A percentile compares a stretch with the other conserved stretches of the same genome.
These are phyloP conservation scores for Gavia stellata DNA, from an alignment of 2,113 vertebrate species.

Conservation along the genomic window DNA sequence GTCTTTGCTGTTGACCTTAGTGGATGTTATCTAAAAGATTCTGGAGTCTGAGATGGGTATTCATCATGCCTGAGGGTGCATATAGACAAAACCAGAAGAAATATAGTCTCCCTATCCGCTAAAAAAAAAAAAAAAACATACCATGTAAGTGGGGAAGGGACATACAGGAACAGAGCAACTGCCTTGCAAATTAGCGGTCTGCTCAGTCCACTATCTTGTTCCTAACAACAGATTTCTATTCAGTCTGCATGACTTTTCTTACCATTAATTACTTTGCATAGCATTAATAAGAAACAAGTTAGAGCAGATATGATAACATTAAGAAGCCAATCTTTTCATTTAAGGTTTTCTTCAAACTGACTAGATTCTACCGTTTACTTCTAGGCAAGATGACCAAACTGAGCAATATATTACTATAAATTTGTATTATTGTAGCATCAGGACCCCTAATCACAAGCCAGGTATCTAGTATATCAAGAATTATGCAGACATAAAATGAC, in stretches of 20 bases:
- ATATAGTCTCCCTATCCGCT: background rate
- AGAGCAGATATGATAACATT: background rate
- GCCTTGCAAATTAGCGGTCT: background rate
- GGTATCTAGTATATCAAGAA: background rate
- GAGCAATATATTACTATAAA: background rate
- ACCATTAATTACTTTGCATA: background rate
- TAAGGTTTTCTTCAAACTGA: background rate
- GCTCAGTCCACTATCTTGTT: background rate
- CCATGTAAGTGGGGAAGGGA: background rate
- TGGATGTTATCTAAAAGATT: background rate
- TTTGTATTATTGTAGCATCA: background rate
- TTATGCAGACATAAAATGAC: background rate
- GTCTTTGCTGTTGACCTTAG: background rate
- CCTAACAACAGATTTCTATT: background rate
- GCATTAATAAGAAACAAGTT: background rate
- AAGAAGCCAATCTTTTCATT: background rate
- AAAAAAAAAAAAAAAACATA: no score
- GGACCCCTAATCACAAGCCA: background rate
- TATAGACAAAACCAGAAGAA: background rate
- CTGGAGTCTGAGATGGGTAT: background rate
- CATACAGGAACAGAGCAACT: background rate
- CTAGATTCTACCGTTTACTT: background rate
- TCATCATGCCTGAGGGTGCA: background rate
- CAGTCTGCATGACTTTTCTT: background rate
- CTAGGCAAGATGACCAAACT: background rate